A percentile compares a stretch with the other conserved stretches of the same genome.
phyloP scores from a whole-genome alignment of 2,797 vertebrate species.

The Pseudomugil gertrudae region DNA sequence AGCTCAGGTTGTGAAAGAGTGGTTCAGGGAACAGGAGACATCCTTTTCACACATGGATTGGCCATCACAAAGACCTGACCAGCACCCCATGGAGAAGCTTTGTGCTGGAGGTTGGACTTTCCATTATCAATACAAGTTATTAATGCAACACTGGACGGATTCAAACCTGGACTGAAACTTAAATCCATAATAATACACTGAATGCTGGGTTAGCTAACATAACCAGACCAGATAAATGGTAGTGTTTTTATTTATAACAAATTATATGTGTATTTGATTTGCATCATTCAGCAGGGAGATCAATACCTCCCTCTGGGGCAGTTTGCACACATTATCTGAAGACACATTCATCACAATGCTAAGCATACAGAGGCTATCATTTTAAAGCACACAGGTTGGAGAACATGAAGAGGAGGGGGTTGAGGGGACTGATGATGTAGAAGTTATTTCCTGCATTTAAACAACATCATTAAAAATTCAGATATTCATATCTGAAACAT shows the following conservation, averaged over 20 bases:
- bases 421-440: neutral
- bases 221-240: too few species aligned
- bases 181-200: too few species aligned
- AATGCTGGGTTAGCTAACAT: too few species aligned
- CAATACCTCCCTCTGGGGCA: constrained; percentile 80
- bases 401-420: constrained; percentile 26
- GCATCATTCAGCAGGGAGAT: constrained; percentile 72
- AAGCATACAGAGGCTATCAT: constrained; percentile 65
- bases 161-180: too few species aligned
- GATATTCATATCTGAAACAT: neutral
- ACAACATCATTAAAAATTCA: constrained; percentile 19
- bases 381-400: constrained; percentile 36
- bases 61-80: too few species aligned
- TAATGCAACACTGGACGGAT: too few species aligned
- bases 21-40: too few species aligned
- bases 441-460: constrained; percentile 12
- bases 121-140: too few species aligned
- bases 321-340: constrained; percentile 83
- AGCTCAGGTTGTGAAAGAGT: too few species aligned
- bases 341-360: constrained; percentile 87
- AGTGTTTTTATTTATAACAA: neutral
- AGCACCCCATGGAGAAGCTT: too few species aligned
- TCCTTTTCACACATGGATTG: too few species aligned
- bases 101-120: too few species aligned
- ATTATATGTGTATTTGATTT: neutral